Evolutionary conservation across 2,888 invertebrate genomes (phyloP), one percentile per base, ranked within the genome.

Genomic region (Epiblema foenella): DNA sequence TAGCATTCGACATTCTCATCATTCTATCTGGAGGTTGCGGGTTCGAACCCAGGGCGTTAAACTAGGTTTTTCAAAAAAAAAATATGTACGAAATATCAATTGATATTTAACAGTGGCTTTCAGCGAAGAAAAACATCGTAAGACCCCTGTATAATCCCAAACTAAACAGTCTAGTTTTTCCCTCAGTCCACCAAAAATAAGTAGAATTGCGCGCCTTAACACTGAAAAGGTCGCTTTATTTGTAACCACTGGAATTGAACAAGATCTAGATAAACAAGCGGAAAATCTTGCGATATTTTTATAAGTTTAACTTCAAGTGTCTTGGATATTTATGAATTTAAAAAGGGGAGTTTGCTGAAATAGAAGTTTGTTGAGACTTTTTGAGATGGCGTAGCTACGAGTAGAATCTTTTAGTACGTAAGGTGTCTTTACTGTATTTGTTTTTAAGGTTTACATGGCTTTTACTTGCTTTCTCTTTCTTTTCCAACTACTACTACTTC

Each of bases 221-320:
- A 24, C 52, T 18, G 60, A 60, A 59, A 68, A 60, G 54, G 54
- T 54, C 42, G 54, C 60, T 68, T 68, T 60, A 42, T 68, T 60
- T 68, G 49, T 24, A 37, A 54, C 20, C 37, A n/a, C 18, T 54
- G 39, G 15, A 51, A 51, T 63, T 20, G 37, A 64, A 64, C 64
- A 54, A 39, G 64, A 64, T 54, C 15, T 18, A 37, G 37, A 63
- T 37, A 20, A 20, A 12, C 52, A 54, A 12, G 24, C 52, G 52
- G 52, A 11, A 52, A 18, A 54, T 46, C 46, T 46, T 46, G 46
- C n/a, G 46, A 46, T 46, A 46, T 46, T 46, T 46, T n/a, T 46
- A 46, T 46, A 46, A 15, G 46, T 15, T 5, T 46, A 46, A n/a
- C 46, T 46, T 46, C 46, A 46, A 46, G n/a, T 46, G 46, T 15